Evolutionary conservation across 2,797 vertebrate genomes (phyloP).

Genomic region (Xiphophorus birchmanni): DNA sequence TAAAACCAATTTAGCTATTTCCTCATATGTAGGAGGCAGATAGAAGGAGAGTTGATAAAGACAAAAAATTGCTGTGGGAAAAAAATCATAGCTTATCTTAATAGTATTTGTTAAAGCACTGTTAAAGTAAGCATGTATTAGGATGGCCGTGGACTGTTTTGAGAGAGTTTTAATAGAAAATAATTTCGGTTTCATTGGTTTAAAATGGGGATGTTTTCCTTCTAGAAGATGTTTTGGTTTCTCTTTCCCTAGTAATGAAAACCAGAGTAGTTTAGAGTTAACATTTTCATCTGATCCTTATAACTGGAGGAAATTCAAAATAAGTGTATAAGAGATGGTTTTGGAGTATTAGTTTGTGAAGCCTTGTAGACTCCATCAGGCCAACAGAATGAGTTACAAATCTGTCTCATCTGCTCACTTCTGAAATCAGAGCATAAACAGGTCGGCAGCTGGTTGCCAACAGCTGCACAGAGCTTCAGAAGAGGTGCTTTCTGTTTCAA

Average conservation of each 20-base stretch:
- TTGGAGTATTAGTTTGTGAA: background rate
- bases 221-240: no score
- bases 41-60: conserved; percentile 8
- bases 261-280: no score
- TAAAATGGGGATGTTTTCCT: background rate
- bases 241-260: no score
- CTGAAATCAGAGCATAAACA: conserved; percentile 30
- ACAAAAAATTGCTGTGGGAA: background rate
- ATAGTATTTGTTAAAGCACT: conserved; percentile 32
- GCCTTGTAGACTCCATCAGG: conserved; percentile 24
- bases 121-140: conserved; percentile 16
- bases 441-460: conserved; percentile 27
- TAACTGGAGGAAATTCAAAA: background rate
- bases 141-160: conserved; percentile 16
- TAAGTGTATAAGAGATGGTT: background rate
- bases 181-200: background rate
- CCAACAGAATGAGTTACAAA: conserved; percentile 34
- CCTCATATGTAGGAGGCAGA: background rate
- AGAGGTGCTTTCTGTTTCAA: conserved; percentile 30
- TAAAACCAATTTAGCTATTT: background rate
- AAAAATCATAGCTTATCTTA: conserved; percentile 21
- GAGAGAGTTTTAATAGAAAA: conserved; percentile 13
- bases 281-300: background rate
- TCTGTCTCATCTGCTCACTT: conserved; percentile 47
- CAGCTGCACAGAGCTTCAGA: conserved; percentile 9